Evolutionary conservation across 2,797 vertebrate genomes (phyloP).

Genomic region (Intellagama lesueurii): DNA sequence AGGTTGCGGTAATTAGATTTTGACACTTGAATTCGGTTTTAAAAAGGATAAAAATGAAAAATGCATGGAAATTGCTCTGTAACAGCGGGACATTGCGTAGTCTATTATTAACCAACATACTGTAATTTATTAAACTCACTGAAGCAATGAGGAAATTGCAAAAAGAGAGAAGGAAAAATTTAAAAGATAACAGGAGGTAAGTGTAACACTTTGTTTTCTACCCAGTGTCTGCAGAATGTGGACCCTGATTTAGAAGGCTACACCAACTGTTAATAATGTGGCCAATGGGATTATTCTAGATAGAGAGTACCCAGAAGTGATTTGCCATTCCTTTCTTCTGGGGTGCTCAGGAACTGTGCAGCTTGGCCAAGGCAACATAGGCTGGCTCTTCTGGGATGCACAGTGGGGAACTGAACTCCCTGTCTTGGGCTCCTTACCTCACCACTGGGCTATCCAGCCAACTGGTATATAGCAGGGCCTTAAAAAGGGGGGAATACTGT

Average conservation of each 20-base stretch:
- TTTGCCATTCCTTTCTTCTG: no score
- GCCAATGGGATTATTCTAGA: not conserved
- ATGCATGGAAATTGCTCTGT: constrained; percentile 61
- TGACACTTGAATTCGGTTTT: constrained; percentile 69
- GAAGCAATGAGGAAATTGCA: constrained; percentile 37
- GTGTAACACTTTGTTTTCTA: not conserved
- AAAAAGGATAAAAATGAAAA: constrained; percentile 72
- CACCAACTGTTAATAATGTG: not conserved
- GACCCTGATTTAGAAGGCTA: not conserved
- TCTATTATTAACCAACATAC: constrained; percentile 62
- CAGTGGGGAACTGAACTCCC: no score
- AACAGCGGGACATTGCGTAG: constrained; percentile 47
- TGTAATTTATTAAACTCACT: constrained; percentile 58
- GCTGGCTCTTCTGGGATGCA: no score
- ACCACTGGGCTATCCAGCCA: no score
- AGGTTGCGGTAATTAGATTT: constrained; percentile 67
- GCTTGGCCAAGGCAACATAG: no score
- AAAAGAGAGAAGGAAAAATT: not conserved
- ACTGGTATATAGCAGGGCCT: no score
- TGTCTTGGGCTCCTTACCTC: no score
- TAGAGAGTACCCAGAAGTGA: no score
- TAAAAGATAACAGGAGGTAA: constrained; percentile 22
- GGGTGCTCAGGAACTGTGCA: no score
- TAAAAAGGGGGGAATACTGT: no score
- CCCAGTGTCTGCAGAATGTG: not conserved